Base-by-base conservation (phyloP, 2,797 vertebrate genomes). In the Anguilla megastoma region DNA sequence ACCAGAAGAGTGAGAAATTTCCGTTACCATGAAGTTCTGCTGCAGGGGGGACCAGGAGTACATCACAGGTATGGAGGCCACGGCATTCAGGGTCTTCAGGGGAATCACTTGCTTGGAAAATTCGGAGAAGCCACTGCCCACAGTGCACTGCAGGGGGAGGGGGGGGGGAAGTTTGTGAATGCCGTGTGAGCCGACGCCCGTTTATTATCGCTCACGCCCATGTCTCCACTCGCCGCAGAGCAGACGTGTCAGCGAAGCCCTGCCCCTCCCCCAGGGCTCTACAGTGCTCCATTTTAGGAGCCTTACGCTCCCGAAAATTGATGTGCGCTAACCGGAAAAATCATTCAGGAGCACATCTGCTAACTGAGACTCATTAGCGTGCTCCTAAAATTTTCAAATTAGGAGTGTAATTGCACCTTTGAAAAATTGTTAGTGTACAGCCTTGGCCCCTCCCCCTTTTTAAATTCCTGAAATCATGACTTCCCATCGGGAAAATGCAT, bases 31-130 rank as follows among this genome's bases (percentile, higher is more conserved):
- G 93, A 99, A 99, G 94, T 99, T 99, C 92, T 99, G 98, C 91
- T 99, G 99, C 91, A 99, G 97, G 0, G 99, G 98, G 1, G 99
- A 99, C 98, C 99, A 99, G 14, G 98, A 99, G 93, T 99, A 99
- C 99, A 99, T 99, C 92, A 99, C 98, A 0, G 99, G 99, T 2
- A 99, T 98, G 0, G 99, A 99, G 50, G 98, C 98, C 85, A 99
- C 98, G 0, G 99, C 98, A 85, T 99, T 99, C 86, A 99, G 96
- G 0, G 98, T 99, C 97, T 99, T 99, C 90, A 99, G 94, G 0
- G 98, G 98, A 93, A 99, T 99, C 84, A 98, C 95, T 96, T 99
- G 99, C 74, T 96, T 94, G 85, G 97, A 95, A 91, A 99, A 99
- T 93, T 98, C 98, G 0, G 96, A 93, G 90, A 99, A 98, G 16